Base-by-base conservation (phyloP, 2,888 invertebrate species). In the Argyra leucocephala region DNA sequence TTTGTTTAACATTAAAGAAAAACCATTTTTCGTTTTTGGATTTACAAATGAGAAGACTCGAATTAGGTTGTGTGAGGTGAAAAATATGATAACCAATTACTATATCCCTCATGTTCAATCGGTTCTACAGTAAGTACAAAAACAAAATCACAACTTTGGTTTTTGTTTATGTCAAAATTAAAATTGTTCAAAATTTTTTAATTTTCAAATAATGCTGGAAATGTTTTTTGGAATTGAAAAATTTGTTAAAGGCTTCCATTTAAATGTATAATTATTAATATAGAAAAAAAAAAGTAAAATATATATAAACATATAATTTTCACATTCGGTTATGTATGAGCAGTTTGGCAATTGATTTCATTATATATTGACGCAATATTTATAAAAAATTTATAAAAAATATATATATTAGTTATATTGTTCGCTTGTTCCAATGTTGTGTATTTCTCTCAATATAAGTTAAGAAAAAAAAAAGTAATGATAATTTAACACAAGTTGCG, bases 11-110 rank as follows among this genome's bases (percentile, higher is more conserved):
- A 48, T 48, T 48, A 48, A 48, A 48, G 48, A 48, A 48, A 48
- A 48, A 48, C 48, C 48, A 48, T 48, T 48, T 48, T 48, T 48
- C 48, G 48, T 48, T 48, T 48, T 48, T 48, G 48, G 48, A 48
- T 48, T 48, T 48, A 18, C 48, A 48, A 48, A 10, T 48, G 48
- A 48, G 48, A 48, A 48, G 48, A 48, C 48, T 48, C 48, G 18
- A 48, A 48, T 48, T 48, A 48, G 48, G 48, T 48, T 48, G 48
- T 48, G 48, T 48, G 48, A 48, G 48, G 48, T 48, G 48, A 48
- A 48, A 48, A 48, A 48, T 48, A 48, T 48, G 48, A 48, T 48
- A 48, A 48, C 48, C 48, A 48, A 48, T 48, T 48, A 48, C 48
- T 48, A 48, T 48, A 48, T 48, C 48, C 48, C 48, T 48, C 48